A percentile compares a stretch with the other conserved stretches of the same genome.
These are phyloP conservation scores for Schizotus pectinicornis DNA, from an alignment of 2,888 invertebrate species.

Conservation along the genomic window DNA sequence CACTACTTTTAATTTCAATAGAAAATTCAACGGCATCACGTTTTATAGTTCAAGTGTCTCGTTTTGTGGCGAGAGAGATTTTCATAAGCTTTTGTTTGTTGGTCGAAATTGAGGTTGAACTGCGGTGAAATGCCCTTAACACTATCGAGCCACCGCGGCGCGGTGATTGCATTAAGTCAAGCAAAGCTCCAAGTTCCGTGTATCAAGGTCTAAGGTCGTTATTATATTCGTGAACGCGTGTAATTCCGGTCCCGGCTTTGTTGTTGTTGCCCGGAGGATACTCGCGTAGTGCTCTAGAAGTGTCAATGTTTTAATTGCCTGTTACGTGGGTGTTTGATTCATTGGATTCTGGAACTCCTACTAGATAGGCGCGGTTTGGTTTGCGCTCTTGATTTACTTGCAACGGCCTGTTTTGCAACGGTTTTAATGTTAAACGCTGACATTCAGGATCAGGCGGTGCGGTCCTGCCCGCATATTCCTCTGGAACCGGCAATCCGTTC, in stretches of 20 bases:
- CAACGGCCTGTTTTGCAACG: slow-evolving; percentile 19
- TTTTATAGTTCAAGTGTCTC: slow-evolving; percentile 11
- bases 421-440: slow-evolving; percentile 17
- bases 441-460: background rate
- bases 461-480: too few relatives aligned
- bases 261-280: background rate
- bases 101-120: slow-evolving; percentile 31
- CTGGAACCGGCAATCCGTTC: too few relatives aligned
- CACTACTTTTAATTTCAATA: slow-evolving; percentile 41
- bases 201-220: slow-evolving; percentile 48
- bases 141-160: slow-evolving; percentile 31
- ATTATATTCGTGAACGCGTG: background rate
- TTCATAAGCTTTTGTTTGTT: slow-evolving; percentile 8
- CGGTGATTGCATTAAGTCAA: slow-evolving; percentile 39
- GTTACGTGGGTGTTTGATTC: slow-evolving; percentile 35
- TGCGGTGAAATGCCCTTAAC: slow-evolving; percentile 32
- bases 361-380: slow-evolving; percentile 25
- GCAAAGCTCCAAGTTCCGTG: slow-evolving; percentile 49
- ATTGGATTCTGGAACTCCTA: slow-evolving; percentile 29
- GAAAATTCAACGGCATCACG: slow-evolving; percentile 37
- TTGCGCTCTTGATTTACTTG: slow-evolving; percentile 11
- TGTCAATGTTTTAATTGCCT: slow-evolving; percentile 36
- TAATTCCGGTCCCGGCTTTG: background rate
- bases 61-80: background rate
- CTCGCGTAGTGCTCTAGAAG: slow-evolving; percentile 20